A percentile compares a stretch with the other conserved stretches of the same genome.
Conservation (phyloP, 2,888 invertebrate genomes). For the Polyploca ridens region DNA sequence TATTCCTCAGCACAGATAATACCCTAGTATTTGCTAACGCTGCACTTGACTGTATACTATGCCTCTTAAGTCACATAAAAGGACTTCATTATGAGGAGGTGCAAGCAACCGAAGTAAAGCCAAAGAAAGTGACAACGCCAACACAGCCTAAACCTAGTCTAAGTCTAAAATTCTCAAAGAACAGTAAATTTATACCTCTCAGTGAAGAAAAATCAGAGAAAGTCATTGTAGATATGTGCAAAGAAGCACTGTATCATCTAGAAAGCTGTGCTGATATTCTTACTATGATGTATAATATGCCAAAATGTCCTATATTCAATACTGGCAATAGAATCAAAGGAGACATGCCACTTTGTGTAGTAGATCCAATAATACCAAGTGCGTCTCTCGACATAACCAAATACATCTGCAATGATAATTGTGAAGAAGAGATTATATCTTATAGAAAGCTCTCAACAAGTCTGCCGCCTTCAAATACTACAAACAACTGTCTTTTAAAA, state of each 20-base stretch:
- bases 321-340: conserved; percentile 93
- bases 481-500: conserved; percentile 84
- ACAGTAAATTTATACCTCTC: conserved; percentile 77
- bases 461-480: conserved; percentile 75
- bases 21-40: conserved; percentile 97
- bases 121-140: conserved; percentile 61
- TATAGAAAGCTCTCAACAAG: conserved; percentile 85
- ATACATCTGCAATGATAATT: conserved; percentile 87
- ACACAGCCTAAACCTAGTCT: conserved; percentile 69
- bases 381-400: conserved; percentile 87
- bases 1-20: conserved; percentile 96
- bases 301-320: conserved; percentile 96
- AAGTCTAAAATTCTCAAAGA: conserved; percentile 74
- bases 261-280: conserved; percentile 94
- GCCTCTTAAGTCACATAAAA: conserved; percentile 91
- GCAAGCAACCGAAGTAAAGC: conserved; percentile 73
- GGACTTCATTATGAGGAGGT: conserved; percentile 87
- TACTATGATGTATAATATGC: conserved; percentile 97
- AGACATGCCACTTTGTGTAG: conserved; percentile 90
- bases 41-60: conserved; percentile 96
- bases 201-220: conserved; percentile 79
- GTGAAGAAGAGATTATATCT: conserved; percentile 87
- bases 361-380: conserved; percentile 93
- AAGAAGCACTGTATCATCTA: conserved; percentile 93
- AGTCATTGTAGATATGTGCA: conserved; percentile 85